A percentile compares a stretch with the other conserved stretches of the same genome.
phyloP scores from a whole-genome alignment of 2,113 vertebrate genomes.

The Plectropomus leopardus region DNA sequence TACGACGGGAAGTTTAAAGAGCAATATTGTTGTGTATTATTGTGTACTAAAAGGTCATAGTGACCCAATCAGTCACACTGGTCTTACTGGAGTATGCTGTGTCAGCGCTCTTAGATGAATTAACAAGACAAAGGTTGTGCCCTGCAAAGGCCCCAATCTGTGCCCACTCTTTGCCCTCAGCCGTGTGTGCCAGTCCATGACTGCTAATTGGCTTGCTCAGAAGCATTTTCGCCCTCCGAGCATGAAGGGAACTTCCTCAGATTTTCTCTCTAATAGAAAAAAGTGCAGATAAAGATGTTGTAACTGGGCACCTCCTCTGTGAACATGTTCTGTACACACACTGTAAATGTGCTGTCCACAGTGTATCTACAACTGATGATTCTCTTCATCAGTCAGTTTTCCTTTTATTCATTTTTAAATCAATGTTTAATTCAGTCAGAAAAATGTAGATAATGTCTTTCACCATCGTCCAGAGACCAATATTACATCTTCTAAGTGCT shows the following conservation, averaged over 20 bases:
- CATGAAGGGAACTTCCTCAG: slow-evolving; percentile 17
- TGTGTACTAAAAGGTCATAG: slow-evolving; percentile 7
- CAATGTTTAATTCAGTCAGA: no score
- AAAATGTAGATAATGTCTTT: no score
- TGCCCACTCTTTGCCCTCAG: slow-evolving; percentile 45
- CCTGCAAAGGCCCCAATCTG: slow-evolving; percentile 48
- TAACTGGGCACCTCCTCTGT: no score
- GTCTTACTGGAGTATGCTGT: slow-evolving; percentile 30
- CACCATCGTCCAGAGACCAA: no score
- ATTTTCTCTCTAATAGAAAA: slow-evolving; percentile 26
- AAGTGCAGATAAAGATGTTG: neutral
- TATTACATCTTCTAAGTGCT: no score
- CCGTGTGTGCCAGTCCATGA: slow-evolving; percentile 41
- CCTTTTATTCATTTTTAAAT: no score
- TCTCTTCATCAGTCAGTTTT: no score
- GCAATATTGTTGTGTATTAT: neutral
- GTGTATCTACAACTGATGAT: neutral
- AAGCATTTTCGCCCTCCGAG: slow-evolving; percentile 19
- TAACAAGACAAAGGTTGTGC: slow-evolving; percentile 56
- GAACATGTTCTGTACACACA: neutral
- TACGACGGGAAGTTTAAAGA: neutral
- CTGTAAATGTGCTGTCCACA: no score
- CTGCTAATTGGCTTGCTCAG: slow-evolving; percentile 48
- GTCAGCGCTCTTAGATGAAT: slow-evolving; percentile 49
- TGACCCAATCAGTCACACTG: slow-evolving; percentile 25